Evolutionary conservation across 2,797 vertebrate species (phyloP), one percentile per base, ranked within the genome.

Genomic region (Ptychobarbus kaznakovi): DNA sequence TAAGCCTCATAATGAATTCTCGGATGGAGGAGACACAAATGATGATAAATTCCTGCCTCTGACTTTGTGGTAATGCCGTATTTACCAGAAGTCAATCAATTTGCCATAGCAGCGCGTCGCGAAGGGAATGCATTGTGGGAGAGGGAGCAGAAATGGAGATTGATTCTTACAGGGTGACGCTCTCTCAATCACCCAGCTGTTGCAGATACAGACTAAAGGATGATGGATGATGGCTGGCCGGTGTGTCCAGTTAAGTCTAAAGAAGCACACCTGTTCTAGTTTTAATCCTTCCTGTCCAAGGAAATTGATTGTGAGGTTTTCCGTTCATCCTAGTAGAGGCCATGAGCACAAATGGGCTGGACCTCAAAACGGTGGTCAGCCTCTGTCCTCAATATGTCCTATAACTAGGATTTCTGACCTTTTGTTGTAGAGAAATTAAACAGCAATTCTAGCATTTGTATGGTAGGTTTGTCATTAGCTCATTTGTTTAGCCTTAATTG

Each of bases 81-180:
- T 89, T 89, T 89, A 87, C 87, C 85, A 88, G 86, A 86, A 89
- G 90, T 85, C 84, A 68, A 87, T 90, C 88, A 87, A 83, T 86
- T 77, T 85, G 75, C 87, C 51, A 25, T 38, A 65, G 83, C 49
- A 58, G 49, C 74, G 18, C 35, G 20, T 87, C 77, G 38, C 10
- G 11, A 53, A 51, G 72, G 49, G 49, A 61, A 75, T 53, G 15
- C 68, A 63, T 75, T 84, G 77, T 74, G 88, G 81, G 53, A 83
- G 82, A 84, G 42, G 38, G 28, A 53, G 77, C n/a, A 46, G 53
- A 86, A 83, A 89, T 89, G 86, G 86, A 89, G 90, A 90, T 91
- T 89, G 90, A 91, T 91, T 89, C 69, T 82, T 89, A 88, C 88
- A 87, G 83, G 78, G 85, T 80, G 83, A 81, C n/a, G 82, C 61